Evolutionary conservation across 2,113 vertebrate species (phyloP), one percentile per base, ranked within the genome.

Genomic region (Mirza zaza): DNA sequence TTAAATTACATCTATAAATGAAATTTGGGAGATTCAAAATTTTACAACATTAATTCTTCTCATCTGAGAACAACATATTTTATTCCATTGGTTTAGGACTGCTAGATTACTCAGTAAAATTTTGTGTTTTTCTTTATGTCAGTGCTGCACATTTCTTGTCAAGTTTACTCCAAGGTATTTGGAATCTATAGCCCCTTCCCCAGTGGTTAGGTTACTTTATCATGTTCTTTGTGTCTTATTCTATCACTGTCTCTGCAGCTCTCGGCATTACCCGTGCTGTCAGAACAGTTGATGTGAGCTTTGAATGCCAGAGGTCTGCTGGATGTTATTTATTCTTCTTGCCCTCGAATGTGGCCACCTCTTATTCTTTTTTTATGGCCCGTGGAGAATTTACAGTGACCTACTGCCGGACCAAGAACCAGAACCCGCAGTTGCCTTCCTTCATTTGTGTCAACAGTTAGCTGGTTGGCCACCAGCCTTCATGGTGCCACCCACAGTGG

Each of bases 311-410:
- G 17, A n/a, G 61, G 57, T 87, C 84, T 65, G 45, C 55, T 29
- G 67, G 42, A n/a, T 63, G 36, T 77, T 90, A 70, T 94, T 97
- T 95, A 65, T 85, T 95, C 76, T 87, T 87, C 70, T 39, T n/a
- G 34, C n/a, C 17, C 82, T 76, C 57, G 73, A 42, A 71, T 15
- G 42, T 32, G 81, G 29, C 67, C 61, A 67, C 39, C 36, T 73
- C 57, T 77, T 85, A 71, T 20, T 85, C 57, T 83, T 61, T 21
- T 84, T 84, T 81, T 73, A 79, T 42, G 50, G 27, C 45, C 42
- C 71, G 67, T n/a, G 29, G 39, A 68, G 63, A 67, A 88, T 82
- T 92, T 91, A 75, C 25, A 77, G 82, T 83, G 94, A 67, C 42
- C 92, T 70, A 36, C 18, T 63, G 83, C 68, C 55, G 55, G 42